Conservation (phyloP, 2,797 vertebrate species). For the Telmatherina bonti region DNA sequence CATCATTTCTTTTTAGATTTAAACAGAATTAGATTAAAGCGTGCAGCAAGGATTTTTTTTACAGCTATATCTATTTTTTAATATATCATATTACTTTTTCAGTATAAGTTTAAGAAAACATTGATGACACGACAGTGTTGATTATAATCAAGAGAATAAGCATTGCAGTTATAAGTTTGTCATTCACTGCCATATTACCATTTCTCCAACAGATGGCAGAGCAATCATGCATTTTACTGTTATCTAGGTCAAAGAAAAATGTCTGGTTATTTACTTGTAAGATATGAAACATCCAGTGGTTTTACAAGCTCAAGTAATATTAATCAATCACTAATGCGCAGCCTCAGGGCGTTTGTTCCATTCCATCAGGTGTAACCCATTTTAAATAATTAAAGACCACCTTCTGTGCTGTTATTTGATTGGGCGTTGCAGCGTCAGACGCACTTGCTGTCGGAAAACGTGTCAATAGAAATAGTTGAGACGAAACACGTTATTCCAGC, state of each 20-base stretch:
- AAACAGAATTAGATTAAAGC: neutral
- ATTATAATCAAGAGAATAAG: no score
- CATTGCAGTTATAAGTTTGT: neutral
- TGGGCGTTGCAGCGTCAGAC: conserved; percentile 18
- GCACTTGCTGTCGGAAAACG: no score
- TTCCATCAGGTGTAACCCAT: conserved; percentile 43
- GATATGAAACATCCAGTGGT: neutral
- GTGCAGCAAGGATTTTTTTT: no score
- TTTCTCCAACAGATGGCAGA: conserved; percentile 27
- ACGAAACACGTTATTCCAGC: fast-evolving
- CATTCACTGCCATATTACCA: no score
- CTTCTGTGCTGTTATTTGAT: conserved; percentile 14
- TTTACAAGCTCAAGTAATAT: neutral
- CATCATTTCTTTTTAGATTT: neutral
- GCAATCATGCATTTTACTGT: neutral
- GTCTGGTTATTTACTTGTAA: neutral
- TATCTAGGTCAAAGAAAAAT: neutral
- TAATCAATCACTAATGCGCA: neutral
- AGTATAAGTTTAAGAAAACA: neutral
- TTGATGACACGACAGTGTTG: no score
- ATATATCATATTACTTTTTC: neutral
- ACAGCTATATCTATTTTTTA: no score
- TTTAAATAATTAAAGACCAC: neutral
- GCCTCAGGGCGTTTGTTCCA: neutral
- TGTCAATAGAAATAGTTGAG: neutral